Conservation (phyloP, 2,113 vertebrate genomes). For the Anhinga rufa region DNA sequence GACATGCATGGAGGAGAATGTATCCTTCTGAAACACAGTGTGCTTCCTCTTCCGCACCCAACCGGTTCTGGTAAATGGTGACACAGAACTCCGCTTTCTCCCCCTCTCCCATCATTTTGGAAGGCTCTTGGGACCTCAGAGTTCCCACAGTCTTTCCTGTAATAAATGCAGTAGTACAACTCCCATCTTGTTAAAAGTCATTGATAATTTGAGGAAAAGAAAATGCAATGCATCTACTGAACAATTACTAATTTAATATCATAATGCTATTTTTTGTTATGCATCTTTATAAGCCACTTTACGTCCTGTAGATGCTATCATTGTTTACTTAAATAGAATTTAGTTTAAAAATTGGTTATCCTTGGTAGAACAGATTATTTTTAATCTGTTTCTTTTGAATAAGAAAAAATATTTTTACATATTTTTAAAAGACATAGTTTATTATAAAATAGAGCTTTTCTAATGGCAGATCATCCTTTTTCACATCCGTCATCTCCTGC, state of each 20-base stretch:
- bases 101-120: not conserved
- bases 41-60: not conserved
- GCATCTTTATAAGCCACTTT: not conserved
- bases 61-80: accelerated
- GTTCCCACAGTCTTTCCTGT: not conserved
- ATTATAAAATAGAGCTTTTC: not conserved
- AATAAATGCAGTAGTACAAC: not conserved
- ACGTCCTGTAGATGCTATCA: too few species aligned
- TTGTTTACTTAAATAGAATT: not conserved
- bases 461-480: not conserved
- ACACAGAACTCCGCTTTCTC: not conserved
- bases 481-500: not conserved
- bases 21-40: not conserved
- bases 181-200: not conserved
- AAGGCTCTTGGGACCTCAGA: not conserved
- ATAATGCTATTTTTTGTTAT: not conserved
- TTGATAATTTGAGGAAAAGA: not conserved
- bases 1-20: not conserved
- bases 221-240: not conserved
- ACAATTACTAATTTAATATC: not conserved
- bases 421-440: not conserved
- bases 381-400: not conserved
- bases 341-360: not conserved
- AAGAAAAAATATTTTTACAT: not conserved
- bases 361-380: not conserved